A percentile compares a stretch with the other conserved stretches of the same genome.
These are phyloP conservation scores for Pseudochaenichthys georgianus DNA, from an alignment of 2,797 vertebrate species.

Conservation along the genomic window DNA sequence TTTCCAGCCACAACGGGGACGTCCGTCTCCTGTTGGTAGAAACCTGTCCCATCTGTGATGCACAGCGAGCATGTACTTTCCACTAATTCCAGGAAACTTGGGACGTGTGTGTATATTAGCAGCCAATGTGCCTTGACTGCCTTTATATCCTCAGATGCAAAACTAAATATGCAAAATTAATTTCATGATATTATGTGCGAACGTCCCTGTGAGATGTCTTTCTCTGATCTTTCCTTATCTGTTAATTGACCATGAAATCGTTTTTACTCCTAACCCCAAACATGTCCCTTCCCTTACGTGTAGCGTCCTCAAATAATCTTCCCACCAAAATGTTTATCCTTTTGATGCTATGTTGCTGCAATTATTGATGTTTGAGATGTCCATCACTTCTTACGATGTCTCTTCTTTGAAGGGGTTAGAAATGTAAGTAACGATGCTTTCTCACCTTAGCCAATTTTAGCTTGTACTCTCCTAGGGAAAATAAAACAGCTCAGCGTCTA, in stretches of 20 bases:
- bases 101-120: constrained; percentile 38
- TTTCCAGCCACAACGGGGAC: background rate
- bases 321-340: background rate
- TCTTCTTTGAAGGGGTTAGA: constrained; percentile 8
- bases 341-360: constrained; percentile 16
- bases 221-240: constrained; percentile 21
- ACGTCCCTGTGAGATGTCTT: constrained; percentile 4
- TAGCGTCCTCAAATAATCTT: background rate
- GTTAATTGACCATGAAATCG: constrained; percentile 4
- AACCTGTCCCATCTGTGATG: constrained; percentile 34
- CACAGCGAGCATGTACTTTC: constrained; percentile 40
- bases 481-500: background rate
- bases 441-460: constrained; percentile 4
- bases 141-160: constrained; percentile 59
- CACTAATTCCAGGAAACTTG: background rate
- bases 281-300: background rate
- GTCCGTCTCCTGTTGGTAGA: background rate
- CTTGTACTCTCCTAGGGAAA: background rate
- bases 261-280: background rate
- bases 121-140: constrained; percentile 79
- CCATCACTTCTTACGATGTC: constrained; percentile 31
- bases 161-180: constrained; percentile 72
- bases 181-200: constrained; percentile 23
- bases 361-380: background rate
- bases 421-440: background rate